A percentile compares a stretch with the other conserved stretches of the same genome.
Conservation (phyloP, 2,888 invertebrate genomes). For the Gymnoscelis rufifasciata region DNA sequence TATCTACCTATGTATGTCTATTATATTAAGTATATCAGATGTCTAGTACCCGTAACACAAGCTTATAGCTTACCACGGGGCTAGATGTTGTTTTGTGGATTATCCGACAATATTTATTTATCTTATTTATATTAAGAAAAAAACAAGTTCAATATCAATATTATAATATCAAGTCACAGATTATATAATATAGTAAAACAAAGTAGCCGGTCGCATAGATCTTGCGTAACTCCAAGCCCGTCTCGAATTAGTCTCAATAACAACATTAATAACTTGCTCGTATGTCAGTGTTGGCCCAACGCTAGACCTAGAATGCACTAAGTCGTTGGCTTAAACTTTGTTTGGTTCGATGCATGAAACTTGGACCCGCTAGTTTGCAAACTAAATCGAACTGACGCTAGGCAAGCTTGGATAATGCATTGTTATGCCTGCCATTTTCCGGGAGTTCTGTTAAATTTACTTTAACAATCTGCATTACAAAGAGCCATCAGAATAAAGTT, state of each 20-base stretch:
- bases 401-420: constrained; percentile 25
- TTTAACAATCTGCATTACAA: too few relatives aligned
- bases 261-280: constrained; percentile 42
- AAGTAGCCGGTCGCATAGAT: neutral
- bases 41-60: too few relatives aligned
- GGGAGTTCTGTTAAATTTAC: constrained; percentile 3
- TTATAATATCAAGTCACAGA: too few relatives aligned
- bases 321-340: constrained; percentile 39
- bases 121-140: too few relatives aligned
- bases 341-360: constrained; percentile 45
- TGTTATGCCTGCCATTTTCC: constrained; percentile 16
- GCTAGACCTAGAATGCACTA: constrained; percentile 25
- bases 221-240: constrained; percentile 14
- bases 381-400: constrained; percentile 45
- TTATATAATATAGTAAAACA: neutral
- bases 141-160: too few relatives aligned
- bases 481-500: too few relatives aligned
- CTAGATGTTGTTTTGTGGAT: too few relatives aligned
- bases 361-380: constrained; percentile 42
- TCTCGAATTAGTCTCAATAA: constrained; percentile 48
- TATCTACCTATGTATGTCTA: too few relatives aligned
- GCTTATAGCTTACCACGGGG: too few relatives aligned
- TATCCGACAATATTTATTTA: too few relatives aligned
- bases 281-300: constrained; percentile 38
- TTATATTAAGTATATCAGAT: too few relatives aligned